Conservation (phyloP, 2,113 vertebrate genomes). For the Tenrec ecaudatus region DNA sequence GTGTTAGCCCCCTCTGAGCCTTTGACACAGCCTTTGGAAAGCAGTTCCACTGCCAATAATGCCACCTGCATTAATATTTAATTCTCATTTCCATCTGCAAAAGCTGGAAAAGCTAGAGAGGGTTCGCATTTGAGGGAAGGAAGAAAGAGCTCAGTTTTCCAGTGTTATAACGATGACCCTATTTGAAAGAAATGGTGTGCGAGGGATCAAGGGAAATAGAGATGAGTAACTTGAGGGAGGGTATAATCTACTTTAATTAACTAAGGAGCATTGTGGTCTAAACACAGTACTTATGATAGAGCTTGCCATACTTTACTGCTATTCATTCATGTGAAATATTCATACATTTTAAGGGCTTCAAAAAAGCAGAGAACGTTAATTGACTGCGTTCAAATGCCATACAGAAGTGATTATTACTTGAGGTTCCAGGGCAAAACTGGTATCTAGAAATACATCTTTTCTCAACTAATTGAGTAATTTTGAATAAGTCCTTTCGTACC, state of each 20-base stretch:
- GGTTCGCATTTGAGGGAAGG: constrained; percentile 67
- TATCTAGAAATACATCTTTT: background rate
- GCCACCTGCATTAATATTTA: constrained; percentile 80
- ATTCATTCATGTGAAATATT: constrained; percentile 43
- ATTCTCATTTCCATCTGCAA: constrained; percentile 81
- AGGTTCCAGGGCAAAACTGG: background rate
- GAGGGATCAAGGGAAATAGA: background rate
- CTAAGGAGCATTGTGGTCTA: background rate
- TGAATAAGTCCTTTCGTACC: constrained; percentile 40
- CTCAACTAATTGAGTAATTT: background rate
- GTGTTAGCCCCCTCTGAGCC: constrained; percentile 52
- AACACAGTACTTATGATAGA: constrained; percentile 21
- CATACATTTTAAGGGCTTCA: constrained; percentile 1
- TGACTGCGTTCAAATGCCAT: background rate
- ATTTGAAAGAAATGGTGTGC: constrained; percentile 50
- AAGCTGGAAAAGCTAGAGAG: constrained; percentile 70
- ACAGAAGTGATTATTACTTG: background rate
- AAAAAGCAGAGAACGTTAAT: background rate
- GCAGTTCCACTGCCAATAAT: constrained; percentile 75
- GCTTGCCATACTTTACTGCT: background rate
- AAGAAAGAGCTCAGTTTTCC: constrained; percentile 76
- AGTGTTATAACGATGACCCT: constrained; percentile 52
- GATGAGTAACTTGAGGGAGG: constrained; percentile 31
- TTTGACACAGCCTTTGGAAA: constrained; percentile 39
- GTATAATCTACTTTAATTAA: constrained; percentile 44